Conservation (phyloP, 2,113 vertebrate genomes). For the Eretmochelys imbricata region DNA sequence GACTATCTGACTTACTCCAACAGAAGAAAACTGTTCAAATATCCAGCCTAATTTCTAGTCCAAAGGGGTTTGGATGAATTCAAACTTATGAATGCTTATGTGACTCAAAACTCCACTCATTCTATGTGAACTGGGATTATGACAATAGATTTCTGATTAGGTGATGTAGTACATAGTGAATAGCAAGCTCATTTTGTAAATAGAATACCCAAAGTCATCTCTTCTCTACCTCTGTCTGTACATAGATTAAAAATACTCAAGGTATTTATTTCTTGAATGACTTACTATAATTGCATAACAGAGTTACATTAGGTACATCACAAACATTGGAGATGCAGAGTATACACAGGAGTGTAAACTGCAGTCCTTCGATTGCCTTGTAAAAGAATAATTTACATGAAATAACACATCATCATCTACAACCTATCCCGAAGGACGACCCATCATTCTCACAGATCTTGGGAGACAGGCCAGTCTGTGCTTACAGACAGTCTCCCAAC, state of each 20-base stretch:
- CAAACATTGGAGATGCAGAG: not conserved
- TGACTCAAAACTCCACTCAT: not conserved
- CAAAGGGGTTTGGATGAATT: not conserved
- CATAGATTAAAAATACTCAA: not conserved
- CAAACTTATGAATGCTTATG: not conserved
- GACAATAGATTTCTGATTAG: not conserved
- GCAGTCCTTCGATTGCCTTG: not conserved
- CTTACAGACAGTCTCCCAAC: too few relatives aligned
- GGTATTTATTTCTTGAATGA: not conserved
- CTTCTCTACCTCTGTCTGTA: not conserved
- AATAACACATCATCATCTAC: too few relatives aligned
- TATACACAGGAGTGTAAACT: accelerated
- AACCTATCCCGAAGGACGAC: too few relatives aligned
- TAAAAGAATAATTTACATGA: not conserved
- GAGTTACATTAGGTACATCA: not conserved
- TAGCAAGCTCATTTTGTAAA: not conserved
- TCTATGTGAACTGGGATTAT: not conserved
- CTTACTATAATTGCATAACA: not conserved
- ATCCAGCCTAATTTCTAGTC: not conserved
- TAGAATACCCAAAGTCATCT: not conserved
- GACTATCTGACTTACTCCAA: not conserved
- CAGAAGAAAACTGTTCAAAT: not conserved
- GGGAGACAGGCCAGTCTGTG: too few relatives aligned
- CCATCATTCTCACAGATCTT: too few relatives aligned
- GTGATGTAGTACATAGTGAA: accelerated